phyloP scores from a whole-genome alignment of 2,113 vertebrate species.

The Chinchilla lanigera region DNA sequence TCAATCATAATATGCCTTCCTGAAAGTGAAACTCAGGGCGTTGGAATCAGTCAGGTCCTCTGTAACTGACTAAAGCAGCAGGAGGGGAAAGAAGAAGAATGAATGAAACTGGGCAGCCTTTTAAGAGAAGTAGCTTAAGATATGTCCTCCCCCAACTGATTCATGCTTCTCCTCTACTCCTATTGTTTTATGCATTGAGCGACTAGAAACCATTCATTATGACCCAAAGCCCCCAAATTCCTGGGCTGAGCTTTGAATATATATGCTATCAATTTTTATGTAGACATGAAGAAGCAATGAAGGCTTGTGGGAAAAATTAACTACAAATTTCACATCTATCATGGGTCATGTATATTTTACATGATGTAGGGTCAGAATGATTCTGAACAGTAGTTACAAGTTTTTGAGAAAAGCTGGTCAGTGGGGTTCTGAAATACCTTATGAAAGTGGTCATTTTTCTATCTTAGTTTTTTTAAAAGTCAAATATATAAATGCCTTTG shows the following conservation, averaged over 20 bases:
- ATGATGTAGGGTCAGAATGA: neutral
- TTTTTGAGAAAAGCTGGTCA: neutral
- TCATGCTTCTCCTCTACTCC: neutral
- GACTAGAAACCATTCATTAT: neutral
- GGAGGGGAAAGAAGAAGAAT: neutral
- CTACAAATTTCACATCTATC: neutral
- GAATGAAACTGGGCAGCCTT: neutral
- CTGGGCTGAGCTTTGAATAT: neutral
- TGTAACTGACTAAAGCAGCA: neutral
- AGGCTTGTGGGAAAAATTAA: neutral
- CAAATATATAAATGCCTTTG: neutral
- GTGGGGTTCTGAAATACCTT: neutral
- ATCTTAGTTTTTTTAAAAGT: neutral
- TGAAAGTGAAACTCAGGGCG: neutral
- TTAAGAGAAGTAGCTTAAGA: constrained; percentile 16
- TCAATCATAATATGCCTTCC: neutral
- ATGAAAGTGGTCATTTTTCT: neutral
- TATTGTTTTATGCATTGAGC: neutral
- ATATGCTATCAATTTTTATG: neutral
- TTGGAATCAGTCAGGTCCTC: neutral
- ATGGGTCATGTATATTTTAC: neutral
- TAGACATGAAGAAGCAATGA: neutral
- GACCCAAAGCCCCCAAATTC: neutral
- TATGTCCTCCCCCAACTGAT: neutral
- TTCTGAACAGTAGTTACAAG: neutral